Evolutionary conservation across 2,888 invertebrate species (phyloP).

Genomic region (Tryphoninae sp.): DNA sequence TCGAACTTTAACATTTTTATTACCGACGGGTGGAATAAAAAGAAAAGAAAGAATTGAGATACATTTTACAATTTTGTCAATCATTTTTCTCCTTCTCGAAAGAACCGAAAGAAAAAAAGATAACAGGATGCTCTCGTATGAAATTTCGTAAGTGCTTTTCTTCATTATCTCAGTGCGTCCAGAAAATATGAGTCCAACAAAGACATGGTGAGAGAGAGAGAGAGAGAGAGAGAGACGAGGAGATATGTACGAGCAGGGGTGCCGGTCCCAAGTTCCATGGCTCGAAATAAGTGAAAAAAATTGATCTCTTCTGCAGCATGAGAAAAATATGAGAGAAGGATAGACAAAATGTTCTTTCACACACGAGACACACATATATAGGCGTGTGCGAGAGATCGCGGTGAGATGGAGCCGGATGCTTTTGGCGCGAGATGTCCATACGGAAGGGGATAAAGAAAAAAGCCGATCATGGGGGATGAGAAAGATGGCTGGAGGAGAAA

Average conservation of each 20-base stretch:
- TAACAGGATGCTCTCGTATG: background rate
- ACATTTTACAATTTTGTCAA: slow-evolving; percentile 24
- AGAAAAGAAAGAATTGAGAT: background rate
- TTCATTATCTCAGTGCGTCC: slow-evolving; percentile 45
- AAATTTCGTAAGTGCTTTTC: slow-evolving; percentile 43
- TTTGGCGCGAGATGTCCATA: slow-evolving; percentile 46
- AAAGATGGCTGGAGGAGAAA: slow-evolving; percentile 44
- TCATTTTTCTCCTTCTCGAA: slow-evolving; percentile 15
- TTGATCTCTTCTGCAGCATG: slow-evolving; percentile 50
- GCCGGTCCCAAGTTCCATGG: slow-evolving; percentile 14
- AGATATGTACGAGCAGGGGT: slow-evolving; percentile 19
- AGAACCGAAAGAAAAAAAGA: background rate
- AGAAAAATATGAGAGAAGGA: slow-evolving; percentile 8
- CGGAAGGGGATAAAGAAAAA: slow-evolving; percentile 24
- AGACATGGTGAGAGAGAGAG: slow-evolving; percentile 1
- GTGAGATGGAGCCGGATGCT: slow-evolving; percentile 52
- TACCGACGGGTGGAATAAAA: background rate
- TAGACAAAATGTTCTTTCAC: no score
- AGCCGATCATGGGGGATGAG: slow-evolving; percentile 31
- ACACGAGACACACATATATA: background rate
- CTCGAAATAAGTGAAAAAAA: slow-evolving; percentile 61
- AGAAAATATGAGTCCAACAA: background rate
- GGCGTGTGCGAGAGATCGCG: slow-evolving; percentile 35
- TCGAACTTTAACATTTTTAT: slow-evolving; percentile 9
- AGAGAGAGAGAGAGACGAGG: background rate